Base-by-base conservation (phyloP, 2,797 vertebrate species). In the Euthynnus affinis region DNA sequence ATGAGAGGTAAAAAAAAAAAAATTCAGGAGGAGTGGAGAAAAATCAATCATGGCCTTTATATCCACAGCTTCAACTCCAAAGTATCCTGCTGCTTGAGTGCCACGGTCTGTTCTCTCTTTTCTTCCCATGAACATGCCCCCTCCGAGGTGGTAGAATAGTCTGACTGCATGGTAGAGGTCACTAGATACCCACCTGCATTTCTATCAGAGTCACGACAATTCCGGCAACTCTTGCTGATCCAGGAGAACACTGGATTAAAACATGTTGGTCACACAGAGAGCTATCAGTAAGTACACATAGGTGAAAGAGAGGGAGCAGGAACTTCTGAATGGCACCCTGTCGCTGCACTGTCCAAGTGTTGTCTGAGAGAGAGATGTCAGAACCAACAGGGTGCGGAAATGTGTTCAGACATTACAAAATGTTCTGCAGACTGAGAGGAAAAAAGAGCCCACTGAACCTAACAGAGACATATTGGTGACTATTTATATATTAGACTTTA, bases 41-140 rank as follows among this genome's bases (percentile, higher is more conserved):
- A 90, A 90, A 92, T 94, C 92, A 90, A 94, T 94, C 72, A n/a
- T 91, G 91, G 84, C 90, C 91, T 91, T 93, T 94, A 87, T 85
- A 86, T 85, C 81, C 89, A 84, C 90, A 82, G 91, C 80, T 86
- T 81, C 80, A 74, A 82, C 89, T 91, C 84, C 84, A 85, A 78
- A 82, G 88, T 74, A 34, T 88, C 94, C 94, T 64, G 92, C 93
- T 90, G 94, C 71, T 94, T 84, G 86, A 94, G 90, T 93, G 92
- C 92, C 82, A 87, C 49, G 73, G 72, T 77, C 81, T 60, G 74
- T 76, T 85, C 85, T 84, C 71, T 81, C 92, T 78, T 92, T 94
- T 91, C 88, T 93, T 93, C 78, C 71, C 17, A 44, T 18, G 81
- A 86, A 68, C 82, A 74, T 83, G 87, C 91, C 93, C 94, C 94